Evolutionary conservation across 2,888 invertebrate genomes (phyloP).

Genomic region (Acanthosepion lycidas): DNA sequence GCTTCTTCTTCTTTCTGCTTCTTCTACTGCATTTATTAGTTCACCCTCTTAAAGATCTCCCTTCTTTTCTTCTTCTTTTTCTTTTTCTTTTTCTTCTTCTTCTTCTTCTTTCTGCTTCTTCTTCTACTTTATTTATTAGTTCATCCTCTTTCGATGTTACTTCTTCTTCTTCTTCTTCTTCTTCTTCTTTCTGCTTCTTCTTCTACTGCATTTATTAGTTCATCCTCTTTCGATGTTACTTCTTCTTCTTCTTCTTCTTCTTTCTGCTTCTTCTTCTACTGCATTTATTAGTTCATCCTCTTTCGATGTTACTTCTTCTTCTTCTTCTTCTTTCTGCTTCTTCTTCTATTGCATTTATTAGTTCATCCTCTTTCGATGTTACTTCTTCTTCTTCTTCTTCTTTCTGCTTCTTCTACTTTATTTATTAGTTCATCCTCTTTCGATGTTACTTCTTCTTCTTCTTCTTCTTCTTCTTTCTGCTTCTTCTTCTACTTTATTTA

Average conservation of each 20-base stretch:
- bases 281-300: not conserved
- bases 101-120: not conserved
- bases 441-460: no score
- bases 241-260: not conserved
- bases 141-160: not conserved
- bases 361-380: constrained; percentile 54
- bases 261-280: no score
- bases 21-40: no score
- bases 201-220: constrained; percentile 54
- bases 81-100: not conserved
- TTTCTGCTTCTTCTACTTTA: constrained; percentile 46
- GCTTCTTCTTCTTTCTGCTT: no score
- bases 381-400: constrained; percentile 51
- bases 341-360: constrained; percentile 55
- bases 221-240: not conserved
- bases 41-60: no score
- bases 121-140: not conserved
- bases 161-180: constrained; percentile 53
- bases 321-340: constrained; percentile 53
- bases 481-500: constrained; percentile 52
- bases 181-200: constrained; percentile 51
- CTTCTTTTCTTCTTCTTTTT: constrained; percentile 50
- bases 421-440: no score
- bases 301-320: constrained; percentile 48
- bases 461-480: not conserved